Evolutionary conservation across 2,113 vertebrate species (phyloP), one percentile per base, ranked within the genome.

Genomic region (Polyodon spathula): DNA sequence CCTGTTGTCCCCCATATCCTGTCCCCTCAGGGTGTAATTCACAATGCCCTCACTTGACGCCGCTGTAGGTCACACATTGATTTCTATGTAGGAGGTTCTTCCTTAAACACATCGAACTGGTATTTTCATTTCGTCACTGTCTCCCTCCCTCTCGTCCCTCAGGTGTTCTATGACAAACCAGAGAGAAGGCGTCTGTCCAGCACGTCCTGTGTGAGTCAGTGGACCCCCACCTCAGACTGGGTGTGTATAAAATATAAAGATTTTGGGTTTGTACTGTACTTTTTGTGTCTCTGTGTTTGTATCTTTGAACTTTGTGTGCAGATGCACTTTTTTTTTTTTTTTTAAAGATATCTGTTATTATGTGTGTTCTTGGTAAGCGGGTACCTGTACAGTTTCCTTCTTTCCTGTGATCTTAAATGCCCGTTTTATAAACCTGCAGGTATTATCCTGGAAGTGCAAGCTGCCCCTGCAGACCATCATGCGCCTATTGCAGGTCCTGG

Each of bases 381-480:
- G 58, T 14, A 54, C 37, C n/a, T 63, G 41, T 52, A 55, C 11
- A 54, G 9, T 51, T 1, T 4, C 10, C 14, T 37, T 37, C 62
- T 11, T 8, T 51, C 64, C 12, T 0, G 64, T 56, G 5, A 2
- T 40, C 56, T 61, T 57, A n/a, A n/a, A n/a, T n/a, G n/a, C n/a
- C n/a, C n/a, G n/a, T n/a, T n/a, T n/a, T n/a, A n/a, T n/a, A 14
- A 40, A 1, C 52, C 52, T 52, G 1, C 67, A 99, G 96, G 88
- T 93, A 6, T 78, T 92, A 15, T 95, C 96, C 64, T 98, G 96
- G 95, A 99, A 97, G 78, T 87, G 89, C 2, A 99, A 98, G 69
- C 85, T 99, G 58, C 96, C 96, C 0, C 78, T 99, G 66, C 96
- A 99, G 81, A 99, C 96, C 57, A 97, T 99, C 78, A 99, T 98